Base-by-base conservation (phyloP, 2,888 invertebrate genomes). In the Campoplex nolae region DNA sequence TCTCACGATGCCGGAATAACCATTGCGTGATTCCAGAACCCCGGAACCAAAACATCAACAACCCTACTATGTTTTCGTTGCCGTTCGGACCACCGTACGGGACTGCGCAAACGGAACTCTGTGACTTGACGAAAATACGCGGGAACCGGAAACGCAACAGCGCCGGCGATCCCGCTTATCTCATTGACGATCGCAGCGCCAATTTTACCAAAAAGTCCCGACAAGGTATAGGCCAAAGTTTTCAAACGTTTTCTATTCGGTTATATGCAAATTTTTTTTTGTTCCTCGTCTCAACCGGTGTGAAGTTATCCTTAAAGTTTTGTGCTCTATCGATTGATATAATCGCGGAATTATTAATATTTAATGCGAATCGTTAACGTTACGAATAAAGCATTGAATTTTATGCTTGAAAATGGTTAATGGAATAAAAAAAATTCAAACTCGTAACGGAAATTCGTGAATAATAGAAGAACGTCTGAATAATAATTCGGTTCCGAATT, bases 1-100 rank as follows among this genome's bases (percentile, higher is more conserved):
- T 86, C 89, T 74, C 81, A 85, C 84, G 83, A 84, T 89, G 89
- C 90, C 86, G 90, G 90, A 93, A 92, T 92, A 93, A 92, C 90
- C 90, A 85, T 91, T 92, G 91, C 92, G 91, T 93, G 90, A 92
- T 92, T 92, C 90, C 92, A 92, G 92, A 92, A 85, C 88, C 90
- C 81, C 84, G 84, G 83, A 35, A 45, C 54, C 70, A 48, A 65
- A 42, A 35, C 54, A 35, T 38, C 38, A 45, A 56, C 79, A 58
- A 42, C 58, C 13, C 45, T 56, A 23, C 45, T 56, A 23, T 58
- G 35, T 58, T 62, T 62, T 71, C 71, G 28, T 32, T 48, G 48
- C 45, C 58, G 32, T 51, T 62, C 76, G 71, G 38, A 28, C 79
- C 78, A 67, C 54, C 71, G 45, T 56, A 74, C 73, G 84, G 58